Evolutionary conservation across 2,888 invertebrate species (phyloP).

Genomic region (Cepaea hortensis): DNA sequence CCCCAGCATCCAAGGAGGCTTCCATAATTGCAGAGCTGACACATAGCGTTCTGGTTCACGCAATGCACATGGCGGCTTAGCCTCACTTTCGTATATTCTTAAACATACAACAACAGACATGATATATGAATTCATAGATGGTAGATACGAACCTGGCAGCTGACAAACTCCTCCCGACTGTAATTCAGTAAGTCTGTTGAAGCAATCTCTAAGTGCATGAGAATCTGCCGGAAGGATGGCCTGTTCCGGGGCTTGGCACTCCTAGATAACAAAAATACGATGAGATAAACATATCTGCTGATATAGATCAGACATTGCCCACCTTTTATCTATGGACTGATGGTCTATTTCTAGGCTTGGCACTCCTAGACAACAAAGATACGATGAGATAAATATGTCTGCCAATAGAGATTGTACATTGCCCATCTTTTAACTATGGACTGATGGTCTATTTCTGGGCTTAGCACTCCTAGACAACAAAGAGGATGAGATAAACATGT

Average conservation of each 20-base stretch:
- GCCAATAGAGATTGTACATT: no score
- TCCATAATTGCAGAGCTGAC: no score
- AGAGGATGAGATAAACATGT: neutral
- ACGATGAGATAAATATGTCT: neutral
- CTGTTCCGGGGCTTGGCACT: constrained; percentile 91
- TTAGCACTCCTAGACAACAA: no score
- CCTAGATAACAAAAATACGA: constrained; percentile 64
- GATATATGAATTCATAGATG: no score
- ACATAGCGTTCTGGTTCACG: no score
- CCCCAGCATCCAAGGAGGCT: no score
- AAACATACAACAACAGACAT: no score
- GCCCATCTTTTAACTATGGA: neutral
- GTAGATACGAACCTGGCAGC: constrained; percentile 39
- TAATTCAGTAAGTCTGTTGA: constrained; percentile 85
- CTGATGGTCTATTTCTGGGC: neutral
- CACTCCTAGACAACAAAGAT: constrained; percentile 77
- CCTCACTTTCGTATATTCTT: no score
- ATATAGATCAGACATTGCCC: no score
- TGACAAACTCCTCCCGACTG: constrained; percentile 85
- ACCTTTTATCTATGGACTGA: no score
- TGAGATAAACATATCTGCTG: no score
- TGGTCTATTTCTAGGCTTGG: constrained; percentile 81
- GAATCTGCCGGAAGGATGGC: constrained; percentile 92
- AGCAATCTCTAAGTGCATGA: constrained; percentile 93
- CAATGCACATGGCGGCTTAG: no score